Evolutionary conservation across 2,797 vertebrate species (phyloP), one percentile per base, ranked within the genome.

Genomic region (Epinephelus malabaricus): DNA sequence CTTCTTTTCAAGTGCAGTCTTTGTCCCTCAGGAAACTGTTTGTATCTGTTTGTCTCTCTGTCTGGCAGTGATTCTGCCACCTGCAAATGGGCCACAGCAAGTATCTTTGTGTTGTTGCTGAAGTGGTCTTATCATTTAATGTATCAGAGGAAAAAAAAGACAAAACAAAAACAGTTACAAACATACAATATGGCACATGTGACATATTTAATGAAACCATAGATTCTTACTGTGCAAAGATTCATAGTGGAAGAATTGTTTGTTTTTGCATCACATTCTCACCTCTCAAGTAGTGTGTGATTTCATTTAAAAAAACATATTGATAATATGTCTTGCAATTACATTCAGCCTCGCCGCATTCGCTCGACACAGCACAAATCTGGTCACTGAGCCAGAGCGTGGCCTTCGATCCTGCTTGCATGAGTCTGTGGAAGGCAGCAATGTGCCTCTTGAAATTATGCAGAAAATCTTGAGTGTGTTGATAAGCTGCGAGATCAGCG

Each of bases 401-500:
- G 12, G 69, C 74, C 69, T 86, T 88, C 69, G 19, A 82, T 84
- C 65, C 27, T 17, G 23, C 58, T 40, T 4, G 18, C 69, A 17
- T 5, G 0, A 47, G 27, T 38, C 40, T 53, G 60, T 21, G 50
- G 23, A 61, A 62, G 55, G 47, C 56, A 46, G 53, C 60, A 19
- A 53, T 51, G 60, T 59, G 73, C 61, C 74, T 70, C 61, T 72
- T 49, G 45, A 76, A 88, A 62, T 81, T 68, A 84, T 86, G 85
- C 75, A 43, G 65, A 78, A 51, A 78, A 78, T 86, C 75, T 69
- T 59, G 46, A 79, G 34, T 43, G 66, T 66, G 79, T 47, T 85
- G 82, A 85, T 88, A 69, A 85, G 70, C 80, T 23, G 79, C 13
- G n/a, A 79, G 64, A 73, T 77, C 79, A 62, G 73, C 23, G 5